Conservation (phyloP, 2,888 invertebrate species). For the Polyploca ridens region DNA sequence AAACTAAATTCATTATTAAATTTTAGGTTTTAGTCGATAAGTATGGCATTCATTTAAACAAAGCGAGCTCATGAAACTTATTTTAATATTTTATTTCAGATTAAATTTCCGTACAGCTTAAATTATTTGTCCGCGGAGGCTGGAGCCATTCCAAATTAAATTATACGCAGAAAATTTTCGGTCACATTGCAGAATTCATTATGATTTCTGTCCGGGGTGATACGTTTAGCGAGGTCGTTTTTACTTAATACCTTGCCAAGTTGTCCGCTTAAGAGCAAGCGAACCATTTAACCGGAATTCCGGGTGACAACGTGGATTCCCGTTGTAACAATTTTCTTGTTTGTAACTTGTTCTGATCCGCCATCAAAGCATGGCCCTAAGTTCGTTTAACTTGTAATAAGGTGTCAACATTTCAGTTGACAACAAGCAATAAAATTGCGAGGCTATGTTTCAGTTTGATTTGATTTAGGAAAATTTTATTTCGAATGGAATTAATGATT, state of each 20-base stretch:
- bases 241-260: constrained; percentile 55
- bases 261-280: constrained; percentile 41
- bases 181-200: constrained; percentile 71
- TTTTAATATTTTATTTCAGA: constrained; percentile 80
- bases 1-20: not conserved
- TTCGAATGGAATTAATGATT: no score
- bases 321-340: constrained; percentile 43
- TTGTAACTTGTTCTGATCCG: constrained; percentile 38
- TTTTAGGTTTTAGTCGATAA: not conserved
- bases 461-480: no score
- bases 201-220: constrained; percentile 58
- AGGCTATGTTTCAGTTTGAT: no score
- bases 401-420: no score
- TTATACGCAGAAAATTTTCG: constrained; percentile 74
- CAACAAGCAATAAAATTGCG: no score
- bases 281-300: constrained; percentile 45
- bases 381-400: not conserved
- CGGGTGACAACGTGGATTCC: constrained; percentile 42
- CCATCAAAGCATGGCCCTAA: not conserved
- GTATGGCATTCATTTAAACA: not conserved
- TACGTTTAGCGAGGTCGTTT: constrained; percentile 52
- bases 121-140: constrained; percentile 77
- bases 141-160: constrained; percentile 81
- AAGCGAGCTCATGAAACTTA: constrained; percentile 73
- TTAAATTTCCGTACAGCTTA: constrained; percentile 79